phyloP scores from a whole-genome alignment of 2,888 invertebrate species.

The Noctua comes region DNA sequence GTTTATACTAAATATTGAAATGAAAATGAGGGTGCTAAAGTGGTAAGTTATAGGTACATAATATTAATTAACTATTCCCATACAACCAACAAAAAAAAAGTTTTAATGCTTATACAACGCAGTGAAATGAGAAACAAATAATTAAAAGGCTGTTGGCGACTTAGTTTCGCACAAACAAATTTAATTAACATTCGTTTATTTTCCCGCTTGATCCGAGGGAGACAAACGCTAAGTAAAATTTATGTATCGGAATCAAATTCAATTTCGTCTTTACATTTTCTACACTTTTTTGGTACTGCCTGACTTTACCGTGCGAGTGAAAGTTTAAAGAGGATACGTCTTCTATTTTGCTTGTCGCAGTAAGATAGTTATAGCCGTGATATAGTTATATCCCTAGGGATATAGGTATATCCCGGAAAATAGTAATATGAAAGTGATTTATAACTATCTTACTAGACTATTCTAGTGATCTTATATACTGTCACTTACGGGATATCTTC shows the following conservation, averaged over 20 bases:
- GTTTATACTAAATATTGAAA: background rate
- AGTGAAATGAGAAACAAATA: slow-evolving; percentile 75
- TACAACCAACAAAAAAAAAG: slow-evolving; percentile 9
- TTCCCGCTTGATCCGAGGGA: slow-evolving; percentile 86
- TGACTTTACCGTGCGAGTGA: slow-evolving; percentile 76
- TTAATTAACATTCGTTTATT: slow-evolving; percentile 88
- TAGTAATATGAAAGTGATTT: background rate
- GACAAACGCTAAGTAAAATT: slow-evolving; percentile 90
- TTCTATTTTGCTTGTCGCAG: slow-evolving; percentile 6
- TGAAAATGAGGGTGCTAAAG: background rate
- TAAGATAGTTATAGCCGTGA: background rate
- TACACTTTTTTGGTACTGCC: slow-evolving; percentile 85
- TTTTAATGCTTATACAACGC: slow-evolving; percentile 6
- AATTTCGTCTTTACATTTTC: slow-evolving; percentile 89
- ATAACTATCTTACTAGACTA: background rate
- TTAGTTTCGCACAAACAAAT: slow-evolving; percentile 85
- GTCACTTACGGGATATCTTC: too few species aligned
- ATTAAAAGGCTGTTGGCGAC: slow-evolving; percentile 84
- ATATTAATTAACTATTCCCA: background rate
- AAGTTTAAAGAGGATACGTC: slow-evolving; percentile 77
- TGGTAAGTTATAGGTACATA: background rate
- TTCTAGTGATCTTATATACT: too few species aligned
- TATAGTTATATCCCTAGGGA: too few species aligned
- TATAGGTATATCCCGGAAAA: background rate
- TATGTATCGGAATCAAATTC: slow-evolving; percentile 90